Evolutionary conservation across 2,797 vertebrate genomes (phyloP).

Genomic region (Chrosomus eos): DNA sequence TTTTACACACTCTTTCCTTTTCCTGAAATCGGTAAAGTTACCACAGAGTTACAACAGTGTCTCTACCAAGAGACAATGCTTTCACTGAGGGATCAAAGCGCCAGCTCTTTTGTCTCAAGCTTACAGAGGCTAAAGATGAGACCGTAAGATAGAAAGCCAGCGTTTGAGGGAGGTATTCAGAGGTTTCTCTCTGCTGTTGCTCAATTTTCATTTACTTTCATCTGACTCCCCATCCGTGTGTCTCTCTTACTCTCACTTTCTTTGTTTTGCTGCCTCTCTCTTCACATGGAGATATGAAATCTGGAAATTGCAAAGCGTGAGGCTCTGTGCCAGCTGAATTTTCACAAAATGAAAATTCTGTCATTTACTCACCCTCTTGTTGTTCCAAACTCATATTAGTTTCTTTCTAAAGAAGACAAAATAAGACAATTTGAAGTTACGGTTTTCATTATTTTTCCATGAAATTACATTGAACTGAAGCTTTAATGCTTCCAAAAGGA

Average conservation of each 20-base stretch:
- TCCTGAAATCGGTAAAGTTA: conserved; percentile 3
- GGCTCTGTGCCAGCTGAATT: not conserved
- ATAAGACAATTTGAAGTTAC: not conserved
- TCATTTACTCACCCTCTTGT: not conserved
- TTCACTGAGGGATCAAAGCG: conserved; percentile 16
- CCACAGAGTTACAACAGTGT: conserved; percentile 3
- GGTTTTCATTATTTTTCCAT: not conserved
- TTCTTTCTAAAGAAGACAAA: not conserved
- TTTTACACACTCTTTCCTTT: not conserved
- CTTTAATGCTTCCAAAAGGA: not conserved
- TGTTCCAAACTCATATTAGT: not conserved
- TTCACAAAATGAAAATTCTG: not conserved
- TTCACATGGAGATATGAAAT: not conserved
- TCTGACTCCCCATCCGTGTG: not conserved
- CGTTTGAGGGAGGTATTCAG: not conserved
- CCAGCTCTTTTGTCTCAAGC: not conserved
- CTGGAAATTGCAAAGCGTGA: conserved; percentile 3
- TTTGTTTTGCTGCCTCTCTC: not conserved
- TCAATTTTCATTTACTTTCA: not conserved
- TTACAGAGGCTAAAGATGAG: not conserved
- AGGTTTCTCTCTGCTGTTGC: not conserved
- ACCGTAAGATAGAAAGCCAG: not conserved
- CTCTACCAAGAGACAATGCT: not conserved
- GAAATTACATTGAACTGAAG: not conserved
- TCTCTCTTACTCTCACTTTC: not conserved